These are phyloP conservation scores for Megastigmus dorsalis DNA, from an alignment of 2,888 invertebrate genomes.

Conservation along the genomic window DNA sequence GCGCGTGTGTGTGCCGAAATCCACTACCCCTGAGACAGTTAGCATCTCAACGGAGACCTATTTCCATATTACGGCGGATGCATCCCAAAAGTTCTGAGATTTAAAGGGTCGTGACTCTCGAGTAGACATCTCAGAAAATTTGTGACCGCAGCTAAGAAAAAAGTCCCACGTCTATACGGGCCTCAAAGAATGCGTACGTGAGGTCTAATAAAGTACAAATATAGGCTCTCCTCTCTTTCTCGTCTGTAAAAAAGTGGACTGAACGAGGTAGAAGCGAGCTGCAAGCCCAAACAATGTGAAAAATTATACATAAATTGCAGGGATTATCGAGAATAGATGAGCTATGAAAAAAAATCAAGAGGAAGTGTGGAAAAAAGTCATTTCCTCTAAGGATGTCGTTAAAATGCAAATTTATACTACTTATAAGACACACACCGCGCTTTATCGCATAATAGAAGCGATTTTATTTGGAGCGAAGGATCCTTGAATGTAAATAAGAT, in stretches of 20 bases:
- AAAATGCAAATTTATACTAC: background rate
- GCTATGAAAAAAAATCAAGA: background rate
- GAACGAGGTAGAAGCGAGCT: background rate
- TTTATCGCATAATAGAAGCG: no score
- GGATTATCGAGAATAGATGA: conserved; percentile 15
- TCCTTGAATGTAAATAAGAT: background rate
- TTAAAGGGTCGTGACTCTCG: conserved; percentile 15
- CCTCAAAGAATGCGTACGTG: background rate
- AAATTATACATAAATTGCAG: background rate
- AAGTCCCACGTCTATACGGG: background rate
- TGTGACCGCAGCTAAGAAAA: background rate
- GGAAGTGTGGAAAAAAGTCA: conserved; percentile 12
- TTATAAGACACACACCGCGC: no score
- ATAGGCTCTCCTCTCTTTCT: background rate
- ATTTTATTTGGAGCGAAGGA: background rate
- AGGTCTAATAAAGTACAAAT: conserved; percentile 10
- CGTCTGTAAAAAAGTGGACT: background rate
- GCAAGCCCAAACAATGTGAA: background rate
- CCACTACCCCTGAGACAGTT: conserved; percentile 22
- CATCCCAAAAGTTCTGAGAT: conserved; percentile 17
- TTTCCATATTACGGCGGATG: conserved; percentile 19
- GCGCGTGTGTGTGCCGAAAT: background rate
- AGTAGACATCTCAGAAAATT: background rate
- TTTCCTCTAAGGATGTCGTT: background rate
- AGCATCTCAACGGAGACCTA: conserved; percentile 26